phyloP scores from a whole-genome alignment of 2,113 vertebrate species.

The Cervus canadensis region DNA sequence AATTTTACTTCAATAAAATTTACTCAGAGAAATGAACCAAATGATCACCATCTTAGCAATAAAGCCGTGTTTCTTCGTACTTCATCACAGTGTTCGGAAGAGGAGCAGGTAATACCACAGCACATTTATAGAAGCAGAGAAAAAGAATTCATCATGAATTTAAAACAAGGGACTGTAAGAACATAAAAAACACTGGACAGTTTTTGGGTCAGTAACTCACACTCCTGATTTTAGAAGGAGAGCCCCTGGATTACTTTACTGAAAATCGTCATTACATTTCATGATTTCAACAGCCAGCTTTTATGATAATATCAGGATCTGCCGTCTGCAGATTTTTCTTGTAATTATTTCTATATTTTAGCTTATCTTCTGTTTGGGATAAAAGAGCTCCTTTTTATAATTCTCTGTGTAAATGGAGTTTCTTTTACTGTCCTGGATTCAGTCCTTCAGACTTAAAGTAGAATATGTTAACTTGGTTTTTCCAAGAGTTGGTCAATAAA shows the following conservation, averaged over 20 bases:
- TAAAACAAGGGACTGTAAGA: not conserved
- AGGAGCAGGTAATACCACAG: conserved; percentile 64
- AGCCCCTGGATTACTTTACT: not conserved
- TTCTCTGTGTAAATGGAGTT: not conserved
- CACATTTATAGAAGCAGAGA: not conserved
- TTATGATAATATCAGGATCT: not conserved
- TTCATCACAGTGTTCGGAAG: conserved; percentile 23
- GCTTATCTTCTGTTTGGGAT: not conserved
- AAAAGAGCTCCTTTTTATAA: not conserved
- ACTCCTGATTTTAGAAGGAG: not conserved
- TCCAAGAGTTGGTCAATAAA: not conserved
- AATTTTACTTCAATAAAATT: conserved; percentile 11
- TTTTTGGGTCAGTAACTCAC: not conserved
- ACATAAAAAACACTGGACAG: not conserved
- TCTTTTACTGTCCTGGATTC: not conserved
- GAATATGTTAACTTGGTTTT: not conserved
- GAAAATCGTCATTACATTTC: not conserved
- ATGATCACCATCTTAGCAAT: conserved; percentile 24
- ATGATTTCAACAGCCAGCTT: not conserved
- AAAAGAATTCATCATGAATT: not conserved
- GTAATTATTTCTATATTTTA: not conserved
- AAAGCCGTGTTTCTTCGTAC: not conserved
- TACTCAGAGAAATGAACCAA: conserved; percentile 35
- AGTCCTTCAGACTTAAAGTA: not conserved
- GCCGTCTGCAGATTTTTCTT: not conserved